Conservation (phyloP, 2,113 vertebrate species). For the Phodopus roborovskii region DNA sequence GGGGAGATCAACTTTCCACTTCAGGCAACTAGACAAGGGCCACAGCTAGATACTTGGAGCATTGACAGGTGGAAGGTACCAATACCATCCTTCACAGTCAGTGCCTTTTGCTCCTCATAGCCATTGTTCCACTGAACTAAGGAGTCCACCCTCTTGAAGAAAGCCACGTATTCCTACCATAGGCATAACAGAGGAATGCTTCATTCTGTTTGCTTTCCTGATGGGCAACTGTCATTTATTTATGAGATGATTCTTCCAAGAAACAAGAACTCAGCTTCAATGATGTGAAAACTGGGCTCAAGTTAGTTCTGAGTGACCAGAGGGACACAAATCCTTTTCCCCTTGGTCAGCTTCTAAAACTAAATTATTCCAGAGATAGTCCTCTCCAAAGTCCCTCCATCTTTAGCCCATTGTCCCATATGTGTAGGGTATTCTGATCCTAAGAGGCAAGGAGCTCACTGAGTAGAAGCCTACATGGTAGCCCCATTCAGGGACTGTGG, state of each 20-base stretch:
- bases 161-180: neutral
- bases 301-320: neutral
- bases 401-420: neutral
- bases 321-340: neutral
- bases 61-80: neutral
- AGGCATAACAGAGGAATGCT: neutral
- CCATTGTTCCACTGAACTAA: neutral
- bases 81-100: rapidly evolving
- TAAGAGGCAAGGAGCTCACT: neutral
- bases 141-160: neutral
- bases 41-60: neutral
- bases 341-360: neutral
- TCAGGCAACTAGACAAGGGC: neutral
- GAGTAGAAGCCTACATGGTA: neutral
- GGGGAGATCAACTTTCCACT: neutral
- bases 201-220: neutral
- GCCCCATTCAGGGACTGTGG: neutral
- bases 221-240: neutral
- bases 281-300: neutral
- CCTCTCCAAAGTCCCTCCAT: neutral
- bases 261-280: neutral
- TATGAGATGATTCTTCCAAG: neutral
- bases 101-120: neutral
- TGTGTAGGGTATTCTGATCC: neutral
- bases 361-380: neutral